These are phyloP conservation scores for Camelus dromedarius DNA, from an alignment of 2,113 vertebrate genomes.

Conservation along the genomic window DNA sequence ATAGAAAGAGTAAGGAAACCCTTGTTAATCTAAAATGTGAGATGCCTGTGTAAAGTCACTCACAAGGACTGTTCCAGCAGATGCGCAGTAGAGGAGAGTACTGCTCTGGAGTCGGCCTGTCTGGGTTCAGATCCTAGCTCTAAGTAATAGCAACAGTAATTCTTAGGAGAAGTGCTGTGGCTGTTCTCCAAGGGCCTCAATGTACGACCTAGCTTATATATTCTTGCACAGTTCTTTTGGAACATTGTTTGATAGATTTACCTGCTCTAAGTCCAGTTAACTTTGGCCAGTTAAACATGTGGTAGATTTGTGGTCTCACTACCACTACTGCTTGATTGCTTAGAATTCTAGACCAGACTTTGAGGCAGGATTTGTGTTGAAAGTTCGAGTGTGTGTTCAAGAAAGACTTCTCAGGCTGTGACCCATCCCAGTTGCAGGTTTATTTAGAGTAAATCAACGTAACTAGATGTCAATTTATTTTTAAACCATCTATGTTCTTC, in stretches of 20 bases:
- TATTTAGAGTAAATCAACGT: conserved; percentile 68
- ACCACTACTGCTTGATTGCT: background rate
- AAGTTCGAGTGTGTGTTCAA: background rate
- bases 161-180: background rate
- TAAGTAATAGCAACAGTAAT: conserved; percentile 39
- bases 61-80: background rate
- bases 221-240: conserved; percentile 18
- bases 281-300: conserved; percentile 7
- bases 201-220: background rate
- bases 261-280: background rate
- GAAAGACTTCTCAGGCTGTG: background rate
- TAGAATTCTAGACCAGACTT: background rate
- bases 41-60: background rate
- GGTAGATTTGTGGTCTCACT: background rate
- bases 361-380: background rate
- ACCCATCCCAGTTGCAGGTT: conserved; percentile 9
- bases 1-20: background rate
- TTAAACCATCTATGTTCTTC: conserved; percentile 57
- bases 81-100: background rate
- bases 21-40: conserved; percentile 34
- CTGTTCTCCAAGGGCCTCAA: background rate
- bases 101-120: background rate
- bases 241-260: background rate
- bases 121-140: background rate
- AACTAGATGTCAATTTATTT: conserved; percentile 20